phyloP scores from a whole-genome alignment of 2,797 vertebrate species.

The Phataginus tetradactyla region DNA sequence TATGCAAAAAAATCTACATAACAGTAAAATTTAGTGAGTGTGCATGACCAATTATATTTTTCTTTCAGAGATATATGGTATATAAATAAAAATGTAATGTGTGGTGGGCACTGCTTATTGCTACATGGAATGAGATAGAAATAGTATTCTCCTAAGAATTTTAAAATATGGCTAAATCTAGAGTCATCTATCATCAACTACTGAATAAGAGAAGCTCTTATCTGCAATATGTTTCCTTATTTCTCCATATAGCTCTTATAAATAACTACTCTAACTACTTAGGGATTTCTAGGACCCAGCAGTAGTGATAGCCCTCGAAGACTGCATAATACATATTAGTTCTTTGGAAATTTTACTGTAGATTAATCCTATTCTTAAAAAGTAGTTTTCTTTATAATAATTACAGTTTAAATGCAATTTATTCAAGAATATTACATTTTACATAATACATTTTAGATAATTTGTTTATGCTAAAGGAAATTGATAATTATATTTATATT shows the following conservation, averaged over 20 bases:
- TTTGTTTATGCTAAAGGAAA: background rate
- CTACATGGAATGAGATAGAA: background rate
- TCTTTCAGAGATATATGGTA: background rate
- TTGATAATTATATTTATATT: background rate
- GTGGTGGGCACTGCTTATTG: background rate
- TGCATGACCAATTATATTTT: background rate
- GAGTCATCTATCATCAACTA: background rate
- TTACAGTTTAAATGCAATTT: background rate
- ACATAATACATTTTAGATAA: background rate
- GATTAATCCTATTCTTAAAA: background rate
- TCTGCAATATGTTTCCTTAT: background rate
- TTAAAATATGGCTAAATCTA: background rate
- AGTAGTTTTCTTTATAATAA: background rate
- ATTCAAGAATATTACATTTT: background rate
- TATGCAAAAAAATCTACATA: background rate
- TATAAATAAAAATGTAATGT: background rate
- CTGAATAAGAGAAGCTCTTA: background rate
- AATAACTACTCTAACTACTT: background rate
- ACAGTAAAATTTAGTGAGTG: background rate
- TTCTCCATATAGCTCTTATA: background rate
- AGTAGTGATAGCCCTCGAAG: background rate
- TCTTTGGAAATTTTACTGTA: background rate
- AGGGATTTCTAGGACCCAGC: background rate
- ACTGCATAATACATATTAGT: background rate
- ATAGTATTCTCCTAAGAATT: background rate